phyloP scores from a whole-genome alignment of 2,113 vertebrate genomes.

The Alligator sinensis region DNA sequence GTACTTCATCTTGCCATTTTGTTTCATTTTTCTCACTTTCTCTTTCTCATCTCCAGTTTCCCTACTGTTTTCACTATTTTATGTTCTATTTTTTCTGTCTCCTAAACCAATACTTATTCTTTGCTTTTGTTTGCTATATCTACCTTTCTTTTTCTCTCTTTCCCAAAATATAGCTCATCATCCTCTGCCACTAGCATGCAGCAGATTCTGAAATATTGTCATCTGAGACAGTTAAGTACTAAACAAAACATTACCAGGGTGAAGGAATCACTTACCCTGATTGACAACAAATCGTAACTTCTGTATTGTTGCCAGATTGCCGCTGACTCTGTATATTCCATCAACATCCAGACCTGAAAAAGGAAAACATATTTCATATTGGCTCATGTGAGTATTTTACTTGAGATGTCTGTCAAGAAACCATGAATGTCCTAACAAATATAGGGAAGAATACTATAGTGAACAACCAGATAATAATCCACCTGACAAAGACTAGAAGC shows the following conservation, averaged over 20 bases:
- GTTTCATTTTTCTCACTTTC: neutral
- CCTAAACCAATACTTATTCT: neutral
- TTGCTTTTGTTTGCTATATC: conserved; percentile 41
- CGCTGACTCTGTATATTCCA: conserved; percentile 93
- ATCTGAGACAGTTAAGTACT: conserved; percentile 73
- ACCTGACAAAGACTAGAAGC: conserved; percentile 43
- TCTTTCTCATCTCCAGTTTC: conserved; percentile 31
- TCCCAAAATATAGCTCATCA: conserved; percentile 54
- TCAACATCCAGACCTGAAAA: conserved; percentile 88
- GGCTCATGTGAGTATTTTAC: conserved; percentile 59
- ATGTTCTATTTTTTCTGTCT: conserved; percentile 45
- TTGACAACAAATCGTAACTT: conserved; percentile 91
- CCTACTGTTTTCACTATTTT: conserved; percentile 39
- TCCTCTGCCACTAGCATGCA: conserved; percentile 62
- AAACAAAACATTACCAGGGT: conserved; percentile 75
- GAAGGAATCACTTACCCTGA: conserved; percentile 86
- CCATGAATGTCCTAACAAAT: conserved; percentile 36
- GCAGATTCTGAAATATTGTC: conserved; percentile 72
- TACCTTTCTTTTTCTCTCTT: conserved; percentile 33
- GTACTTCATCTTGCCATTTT: neutral
- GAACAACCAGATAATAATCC: conserved; percentile 63
- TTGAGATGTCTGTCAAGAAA: conserved; percentile 61
- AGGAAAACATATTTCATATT: conserved; percentile 74
- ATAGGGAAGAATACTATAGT: neutral
- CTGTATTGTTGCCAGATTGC: conserved; percentile 92